These are phyloP conservation scores for Ovis canadensis DNA, from an alignment of 2,113 vertebrate species.

Conservation along the genomic window DNA sequence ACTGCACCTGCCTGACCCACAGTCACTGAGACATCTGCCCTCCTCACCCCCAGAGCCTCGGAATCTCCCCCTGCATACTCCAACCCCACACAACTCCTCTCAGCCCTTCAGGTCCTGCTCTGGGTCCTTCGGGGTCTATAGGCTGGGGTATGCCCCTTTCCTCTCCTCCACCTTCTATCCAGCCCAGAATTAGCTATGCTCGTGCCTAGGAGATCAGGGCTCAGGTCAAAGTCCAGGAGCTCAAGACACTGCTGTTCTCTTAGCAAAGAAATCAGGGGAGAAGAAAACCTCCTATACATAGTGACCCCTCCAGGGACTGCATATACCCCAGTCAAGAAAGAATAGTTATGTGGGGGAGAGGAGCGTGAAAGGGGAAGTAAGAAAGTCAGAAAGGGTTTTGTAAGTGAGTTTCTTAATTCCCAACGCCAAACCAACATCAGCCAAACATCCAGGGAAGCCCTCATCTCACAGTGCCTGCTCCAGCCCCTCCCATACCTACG, in stretches of 20 bases:
- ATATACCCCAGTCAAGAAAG: not conserved
- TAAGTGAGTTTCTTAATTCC: not conserved
- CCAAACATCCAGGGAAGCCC: not conserved
- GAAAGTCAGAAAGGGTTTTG: not conserved
- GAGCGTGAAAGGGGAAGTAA: not conserved
- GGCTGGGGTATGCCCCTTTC: not conserved
- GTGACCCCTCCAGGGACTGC: not conserved
- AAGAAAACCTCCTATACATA: accelerated
- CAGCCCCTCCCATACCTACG: accelerated
- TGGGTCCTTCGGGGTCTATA: not conserved
- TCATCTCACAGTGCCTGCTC: not conserved
- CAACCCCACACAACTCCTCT: not conserved
- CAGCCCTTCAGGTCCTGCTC: not conserved
- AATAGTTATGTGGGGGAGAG: not conserved
- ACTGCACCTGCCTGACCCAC: not conserved
- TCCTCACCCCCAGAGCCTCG: too few relatives aligned
- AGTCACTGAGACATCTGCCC: accelerated
- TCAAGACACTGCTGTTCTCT: not conserved
- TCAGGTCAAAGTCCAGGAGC: not conserved
- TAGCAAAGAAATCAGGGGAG: not conserved
- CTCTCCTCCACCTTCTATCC: not conserved
- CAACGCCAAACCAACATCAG: not conserved
- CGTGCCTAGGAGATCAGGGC: not conserved
- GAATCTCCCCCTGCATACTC: not conserved
- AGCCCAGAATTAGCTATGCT: not conserved